Percentiles rank a stretch among this genome's conserved stretches.
These are phyloP conservation scores for Pammene aurita DNA, from an alignment of 2,888 invertebrate species.

Conservation along the genomic window DNA sequence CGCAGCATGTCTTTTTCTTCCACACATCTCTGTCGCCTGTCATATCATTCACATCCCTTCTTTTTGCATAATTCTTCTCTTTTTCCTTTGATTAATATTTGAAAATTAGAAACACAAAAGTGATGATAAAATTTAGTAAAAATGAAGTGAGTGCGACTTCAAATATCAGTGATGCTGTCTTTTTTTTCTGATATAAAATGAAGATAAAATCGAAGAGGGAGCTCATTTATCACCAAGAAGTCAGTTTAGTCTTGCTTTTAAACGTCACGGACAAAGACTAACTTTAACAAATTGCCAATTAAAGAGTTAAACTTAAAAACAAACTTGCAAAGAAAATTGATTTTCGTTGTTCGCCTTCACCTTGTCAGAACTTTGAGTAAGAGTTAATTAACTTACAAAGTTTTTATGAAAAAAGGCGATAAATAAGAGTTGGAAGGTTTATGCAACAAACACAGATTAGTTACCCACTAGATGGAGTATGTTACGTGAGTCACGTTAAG, in stretches of 20 bases:
- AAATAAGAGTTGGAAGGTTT: constrained; percentile 31
- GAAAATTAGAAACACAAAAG: too few relatives aligned
- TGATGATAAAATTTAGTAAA: too few relatives aligned
- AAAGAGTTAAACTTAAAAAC: constrained; percentile 5
- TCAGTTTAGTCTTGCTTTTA: neutral
- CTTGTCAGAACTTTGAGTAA: constrained; percentile 14
- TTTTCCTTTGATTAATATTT: too few relatives aligned
- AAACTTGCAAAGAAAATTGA: constrained; percentile 18
- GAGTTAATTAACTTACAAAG: constrained; percentile 31
- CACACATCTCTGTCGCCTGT: too few relatives aligned
- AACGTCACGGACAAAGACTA: neutral
- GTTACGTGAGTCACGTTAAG: neutral
- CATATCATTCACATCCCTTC: too few relatives aligned
- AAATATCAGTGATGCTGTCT: too few relatives aligned
- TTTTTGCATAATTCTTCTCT: too few relatives aligned
- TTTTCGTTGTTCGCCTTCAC: constrained; percentile 24
- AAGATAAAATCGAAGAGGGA: neutral
- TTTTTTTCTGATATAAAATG: neutral
- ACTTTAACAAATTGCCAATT: constrained; percentile 14
- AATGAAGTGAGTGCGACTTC: too few relatives aligned
- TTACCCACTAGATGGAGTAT: neutral
- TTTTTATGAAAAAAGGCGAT: constrained; percentile 30
- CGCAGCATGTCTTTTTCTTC: too few relatives aligned
- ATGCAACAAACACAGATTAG: constrained; percentile 15
- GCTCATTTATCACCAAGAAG: neutral